A percentile compares a stretch with the other conserved stretches of the same genome.
These are phyloP conservation scores for Melieria crassipennis DNA, from an alignment of 2,888 invertebrate genomes.

Conservation along the genomic window DNA sequence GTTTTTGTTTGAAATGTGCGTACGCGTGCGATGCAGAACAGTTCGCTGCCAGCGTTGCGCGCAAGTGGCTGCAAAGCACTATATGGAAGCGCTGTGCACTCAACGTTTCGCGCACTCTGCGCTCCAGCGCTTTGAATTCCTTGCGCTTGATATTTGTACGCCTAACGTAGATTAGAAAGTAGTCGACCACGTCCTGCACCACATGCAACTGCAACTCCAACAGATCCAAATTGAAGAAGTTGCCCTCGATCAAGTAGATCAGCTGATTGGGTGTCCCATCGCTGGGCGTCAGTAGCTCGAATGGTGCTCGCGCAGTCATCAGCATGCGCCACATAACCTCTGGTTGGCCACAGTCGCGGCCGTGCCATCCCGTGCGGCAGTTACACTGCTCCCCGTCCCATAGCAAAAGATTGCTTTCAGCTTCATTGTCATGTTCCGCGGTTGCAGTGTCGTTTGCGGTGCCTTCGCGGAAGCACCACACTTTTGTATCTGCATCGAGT, in stretches of 20 bases:
- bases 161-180: conserved; percentile 69
- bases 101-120: conserved; percentile 47
- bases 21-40: conserved; percentile 54
- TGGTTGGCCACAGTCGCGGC: conserved; percentile 73
- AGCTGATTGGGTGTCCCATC: conserved; percentile 59
- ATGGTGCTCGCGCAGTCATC: conserved; percentile 67
- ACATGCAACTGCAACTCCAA: conserved; percentile 73
- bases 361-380: conserved; percentile 73
- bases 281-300: conserved; percentile 47
- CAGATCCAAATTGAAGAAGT: conserved; percentile 68
- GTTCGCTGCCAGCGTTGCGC: conserved; percentile 32
- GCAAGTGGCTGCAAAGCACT: conserved; percentile 45
- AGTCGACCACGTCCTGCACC: conserved; percentile 71
- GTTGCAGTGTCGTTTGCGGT: conserved; percentile 43
- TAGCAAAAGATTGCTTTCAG: conserved; percentile 25
- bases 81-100: conserved; percentile 48
- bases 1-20: conserved; percentile 52
- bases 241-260: conserved; percentile 70
- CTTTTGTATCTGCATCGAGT: background rate
- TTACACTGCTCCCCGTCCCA: conserved; percentile 64
- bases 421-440: background rate
- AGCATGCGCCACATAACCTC: conserved; percentile 75
- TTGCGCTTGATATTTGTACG: conserved; percentile 26
- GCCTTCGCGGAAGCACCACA: conserved; percentile 59
- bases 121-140: conserved; percentile 59